Conservation (phyloP, 2,797 vertebrate species). For the Notamacropus eugenii region DNA sequence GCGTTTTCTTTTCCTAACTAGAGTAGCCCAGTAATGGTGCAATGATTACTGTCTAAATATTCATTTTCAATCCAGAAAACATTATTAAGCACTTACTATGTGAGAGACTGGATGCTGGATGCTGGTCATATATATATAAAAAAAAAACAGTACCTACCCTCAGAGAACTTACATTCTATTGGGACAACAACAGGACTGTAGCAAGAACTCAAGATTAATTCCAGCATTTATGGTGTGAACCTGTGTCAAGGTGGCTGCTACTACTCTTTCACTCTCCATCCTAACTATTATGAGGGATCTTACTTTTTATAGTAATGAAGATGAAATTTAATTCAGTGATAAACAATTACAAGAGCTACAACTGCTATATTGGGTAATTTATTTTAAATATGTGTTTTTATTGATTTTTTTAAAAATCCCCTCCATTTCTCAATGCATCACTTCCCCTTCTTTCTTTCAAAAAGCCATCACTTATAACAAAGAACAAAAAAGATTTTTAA, state of each 20-base stretch:
- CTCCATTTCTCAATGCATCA: neutral
- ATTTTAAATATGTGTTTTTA: neutral
- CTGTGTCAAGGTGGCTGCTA: neutral
- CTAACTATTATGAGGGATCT: neutral
- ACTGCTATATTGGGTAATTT: neutral
- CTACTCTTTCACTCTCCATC: neutral
- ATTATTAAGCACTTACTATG: neutral
- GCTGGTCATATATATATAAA: too few species aligned
- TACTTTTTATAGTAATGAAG: neutral
- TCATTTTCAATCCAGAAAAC: neutral
- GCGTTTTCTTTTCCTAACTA: neutral
- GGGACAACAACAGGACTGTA: neutral
- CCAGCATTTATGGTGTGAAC: neutral
- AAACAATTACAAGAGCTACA: neutral
- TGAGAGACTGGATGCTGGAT: neutral
- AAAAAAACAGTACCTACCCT: neutral
- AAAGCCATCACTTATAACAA: neutral
- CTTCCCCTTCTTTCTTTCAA: neutral
- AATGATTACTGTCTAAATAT: neutral
- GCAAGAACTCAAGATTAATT: neutral
- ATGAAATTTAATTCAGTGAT: neutral
- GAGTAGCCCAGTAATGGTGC: neutral
- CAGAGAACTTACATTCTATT: neutral
- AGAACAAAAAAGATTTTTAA: neutral
- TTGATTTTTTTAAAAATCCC: neutral